Conservation (phyloP, 2,888 invertebrate species). For the Mythimna albipuncta region DNA sequence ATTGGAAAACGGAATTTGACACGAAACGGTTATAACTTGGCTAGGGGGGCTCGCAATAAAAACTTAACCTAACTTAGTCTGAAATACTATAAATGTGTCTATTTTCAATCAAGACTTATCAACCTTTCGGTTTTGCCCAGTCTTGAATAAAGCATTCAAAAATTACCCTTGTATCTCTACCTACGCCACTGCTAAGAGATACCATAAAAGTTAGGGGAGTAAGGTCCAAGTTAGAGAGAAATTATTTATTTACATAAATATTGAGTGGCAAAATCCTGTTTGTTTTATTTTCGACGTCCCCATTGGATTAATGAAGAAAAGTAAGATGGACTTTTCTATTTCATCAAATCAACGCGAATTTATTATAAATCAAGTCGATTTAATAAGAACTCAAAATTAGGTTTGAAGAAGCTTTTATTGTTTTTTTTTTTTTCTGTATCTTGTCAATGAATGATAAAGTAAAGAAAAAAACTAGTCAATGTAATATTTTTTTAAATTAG, state of each 20-base stretch:
- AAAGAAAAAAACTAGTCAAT: neutral
- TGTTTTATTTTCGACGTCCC: constrained; percentile 21
- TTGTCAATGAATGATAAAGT: neutral
- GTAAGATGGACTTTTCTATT: neutral
- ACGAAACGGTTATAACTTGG: too few species aligned
- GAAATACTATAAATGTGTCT: too few species aligned
- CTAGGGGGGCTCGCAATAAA: too few species aligned
- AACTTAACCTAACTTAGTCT: too few species aligned
- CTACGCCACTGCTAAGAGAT: neutral
- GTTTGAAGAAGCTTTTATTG: neutral
- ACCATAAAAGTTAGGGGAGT: constrained; percentile 29
- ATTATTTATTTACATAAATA: constrained; percentile 34
- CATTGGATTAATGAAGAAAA: constrained; percentile 19
- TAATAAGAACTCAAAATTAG: neutral
- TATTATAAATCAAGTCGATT: neutral
- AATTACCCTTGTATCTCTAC: too few species aligned
- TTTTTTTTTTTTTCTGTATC: neutral
- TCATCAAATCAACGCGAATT: neutral
- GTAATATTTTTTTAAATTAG: neutral
- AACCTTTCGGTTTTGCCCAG: too few species aligned
- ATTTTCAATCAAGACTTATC: too few species aligned
- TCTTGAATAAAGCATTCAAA: too few species aligned
- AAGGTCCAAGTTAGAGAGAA: constrained; percentile 17
- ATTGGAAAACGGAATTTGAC: too few species aligned
- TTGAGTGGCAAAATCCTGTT: neutral